These are phyloP conservation scores for Drosophila pandora DNA, from an alignment of 1,140 invertebrate genomes.

Conservation along the genomic window DNA sequence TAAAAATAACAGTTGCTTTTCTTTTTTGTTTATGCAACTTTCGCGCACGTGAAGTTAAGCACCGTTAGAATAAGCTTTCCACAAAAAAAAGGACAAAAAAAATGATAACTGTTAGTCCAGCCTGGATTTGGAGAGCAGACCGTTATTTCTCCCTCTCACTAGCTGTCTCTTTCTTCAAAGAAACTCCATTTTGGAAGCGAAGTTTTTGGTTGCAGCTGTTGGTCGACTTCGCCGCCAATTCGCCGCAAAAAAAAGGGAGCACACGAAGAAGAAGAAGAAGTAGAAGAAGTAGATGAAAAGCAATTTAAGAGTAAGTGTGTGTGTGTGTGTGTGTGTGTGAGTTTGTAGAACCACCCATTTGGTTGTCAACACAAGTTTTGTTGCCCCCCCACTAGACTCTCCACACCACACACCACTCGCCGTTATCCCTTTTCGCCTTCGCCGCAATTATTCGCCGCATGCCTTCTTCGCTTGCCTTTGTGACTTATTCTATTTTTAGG, in stretches of 20 bases:
- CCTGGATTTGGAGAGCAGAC: conserved; percentile 2
- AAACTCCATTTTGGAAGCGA: conserved; percentile 11
- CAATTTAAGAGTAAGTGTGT: conserved; percentile 4
- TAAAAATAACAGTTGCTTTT: conserved; percentile 45
- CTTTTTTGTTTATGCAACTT: conserved; percentile 69
- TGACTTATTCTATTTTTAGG: conserved; percentile 80
- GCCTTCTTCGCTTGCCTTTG: conserved; percentile 28
- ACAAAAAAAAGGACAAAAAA: conserved; percentile 1
- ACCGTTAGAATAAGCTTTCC: conserved; percentile 25
- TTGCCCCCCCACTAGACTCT: conserved; percentile 35
- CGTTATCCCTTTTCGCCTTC: conserved; percentile 11
- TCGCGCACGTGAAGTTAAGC: conserved; percentile 49
- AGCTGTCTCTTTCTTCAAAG: background rate
- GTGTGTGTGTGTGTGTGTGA: background rate
- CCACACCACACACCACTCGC: background rate
- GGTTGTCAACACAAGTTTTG: conserved; percentile 79
- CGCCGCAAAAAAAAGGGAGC: conserved; percentile 24
- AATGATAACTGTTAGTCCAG: conserved; percentile 15
- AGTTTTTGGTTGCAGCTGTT: conserved; percentile 40
- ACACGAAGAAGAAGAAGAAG: conserved; percentile 13
- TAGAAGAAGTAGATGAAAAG: background rate
- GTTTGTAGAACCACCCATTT: background rate
- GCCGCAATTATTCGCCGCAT: conserved; percentile 24
- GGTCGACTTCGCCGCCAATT: conserved; percentile 26
- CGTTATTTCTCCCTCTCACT: background rate